Base-by-base conservation (phyloP, 1,140 invertebrate species). In the Sinella curviseta region DNA sequence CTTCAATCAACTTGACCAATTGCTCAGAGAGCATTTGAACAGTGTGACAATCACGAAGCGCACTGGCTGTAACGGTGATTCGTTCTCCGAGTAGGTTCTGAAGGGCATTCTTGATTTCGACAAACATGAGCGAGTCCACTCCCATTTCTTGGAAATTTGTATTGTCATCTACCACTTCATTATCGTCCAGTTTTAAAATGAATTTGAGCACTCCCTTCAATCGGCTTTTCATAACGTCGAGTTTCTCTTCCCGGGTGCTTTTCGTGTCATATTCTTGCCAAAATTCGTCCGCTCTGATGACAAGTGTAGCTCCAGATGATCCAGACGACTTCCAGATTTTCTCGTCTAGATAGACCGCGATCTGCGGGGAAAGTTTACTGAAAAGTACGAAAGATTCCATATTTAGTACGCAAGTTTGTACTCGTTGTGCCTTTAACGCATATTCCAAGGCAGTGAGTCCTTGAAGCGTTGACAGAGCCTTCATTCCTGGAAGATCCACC, bases 111-210 rank as follows among this genome's bases (percentile, higher is more conserved):
- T 70, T 70, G 2, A 70, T 70, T 24, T 70, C 65, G 12, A 70
- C 65, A n/a, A 70, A 33, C 65, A 70, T 70, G 3, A 70, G 30
- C 26, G 26, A 31, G 30, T 70, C 65, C 26, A 70, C 65, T 3
- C 65, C 65, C 65, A 70, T 70, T 30, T 70, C 65, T 70, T 70
- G 65, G 30, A 70, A 70, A n/a, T 70, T 70, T 8, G 26, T 30
- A 8, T 70, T 33, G 3, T 70, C 65, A 14, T 70, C 65, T 12
- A 70, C 24, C 2, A 31, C 65, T 8, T 70, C 65, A n/a, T 30
- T n/a, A 12, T 70, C 26, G 1, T 70, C 65, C 2, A 70, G 31
- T n/a, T 70, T 30, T 8, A 70, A 33, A 70, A 30, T 70, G 12
- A 31, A 33, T 14, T 33, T 30, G 65, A 70, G 65, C 2, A 70